phyloP scores from a whole-genome alignment of 23 tunicate species.

The Oikopleura albicans region DNA sequence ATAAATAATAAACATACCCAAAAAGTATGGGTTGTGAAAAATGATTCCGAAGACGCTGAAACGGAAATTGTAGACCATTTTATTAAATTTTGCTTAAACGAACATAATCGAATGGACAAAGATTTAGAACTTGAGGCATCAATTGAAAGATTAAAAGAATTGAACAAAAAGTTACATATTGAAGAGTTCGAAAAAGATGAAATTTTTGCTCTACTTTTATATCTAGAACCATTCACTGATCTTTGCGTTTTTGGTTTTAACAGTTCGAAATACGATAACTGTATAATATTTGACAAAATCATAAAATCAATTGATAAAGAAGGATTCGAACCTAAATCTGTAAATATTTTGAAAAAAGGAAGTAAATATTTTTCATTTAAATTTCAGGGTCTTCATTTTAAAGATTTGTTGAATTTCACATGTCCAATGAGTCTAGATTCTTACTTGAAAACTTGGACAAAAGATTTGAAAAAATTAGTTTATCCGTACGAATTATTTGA shows the following conservation, averaged over 20 bases:
- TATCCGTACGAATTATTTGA: neutral
- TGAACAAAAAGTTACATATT: too few relatives aligned
- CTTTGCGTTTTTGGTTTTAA: neutral
- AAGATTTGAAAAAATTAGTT: neutral
- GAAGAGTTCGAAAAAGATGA: neutral
- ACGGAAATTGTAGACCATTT: neutral
- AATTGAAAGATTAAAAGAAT: neutral
- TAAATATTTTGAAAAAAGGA: neutral
- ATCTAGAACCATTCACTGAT: neutral
- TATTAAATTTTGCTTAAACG: neutral
- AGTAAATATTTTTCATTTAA: neutral
- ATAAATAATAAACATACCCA: neutral
- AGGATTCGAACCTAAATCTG: neutral
- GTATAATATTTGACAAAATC: neutral
- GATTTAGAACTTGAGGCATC: neutral
- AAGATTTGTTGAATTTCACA: neutral
- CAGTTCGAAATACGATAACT: neutral
- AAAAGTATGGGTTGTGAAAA: neutral
- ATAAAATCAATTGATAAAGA: neutral
- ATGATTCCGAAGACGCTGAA: neutral
- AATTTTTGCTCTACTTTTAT: neutral
- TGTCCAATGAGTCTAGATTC: neutral
- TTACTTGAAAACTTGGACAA: neutral
- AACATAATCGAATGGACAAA: neutral
- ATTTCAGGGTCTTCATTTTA: neutral